These are phyloP conservation scores for Tauraco erythrolophus DNA, from an alignment of 2,113 vertebrate genomes.

Conservation along the genomic window DNA sequence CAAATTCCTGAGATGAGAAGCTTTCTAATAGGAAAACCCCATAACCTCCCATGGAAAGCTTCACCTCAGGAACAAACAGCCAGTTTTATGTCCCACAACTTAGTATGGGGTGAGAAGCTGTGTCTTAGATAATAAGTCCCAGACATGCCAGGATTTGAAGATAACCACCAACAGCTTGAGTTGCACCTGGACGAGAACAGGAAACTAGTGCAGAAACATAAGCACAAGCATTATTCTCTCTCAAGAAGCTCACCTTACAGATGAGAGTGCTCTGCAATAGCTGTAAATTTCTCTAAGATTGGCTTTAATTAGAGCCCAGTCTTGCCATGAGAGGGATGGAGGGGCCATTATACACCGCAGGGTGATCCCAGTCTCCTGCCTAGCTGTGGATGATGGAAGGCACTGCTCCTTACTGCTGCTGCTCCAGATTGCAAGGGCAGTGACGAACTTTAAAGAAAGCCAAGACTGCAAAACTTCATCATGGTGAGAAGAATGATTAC, in stretches of 20 bases:
- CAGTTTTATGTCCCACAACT: neutral
- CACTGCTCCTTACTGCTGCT: neutral
- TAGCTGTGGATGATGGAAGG: neutral
- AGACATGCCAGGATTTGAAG: constrained; percentile 19
- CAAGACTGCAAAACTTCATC: neutral
- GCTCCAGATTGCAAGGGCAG: neutral
- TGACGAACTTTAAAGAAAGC: neutral
- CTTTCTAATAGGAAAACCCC: neutral
- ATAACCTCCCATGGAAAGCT: neutral
- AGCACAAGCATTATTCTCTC: neutral
- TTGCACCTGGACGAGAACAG: constrained; percentile 4
- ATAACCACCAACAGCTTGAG: constrained; percentile 49
- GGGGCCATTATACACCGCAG: neutral
- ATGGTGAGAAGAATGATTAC: neutral
- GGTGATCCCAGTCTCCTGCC: neutral
- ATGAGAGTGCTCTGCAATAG: neutral
- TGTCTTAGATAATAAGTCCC: neutral
- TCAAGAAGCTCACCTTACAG: constrained; percentile 13
- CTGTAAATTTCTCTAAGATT: neutral
- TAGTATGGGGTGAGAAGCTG: neutral
- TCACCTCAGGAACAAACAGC: neutral
- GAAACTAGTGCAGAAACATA: neutral
- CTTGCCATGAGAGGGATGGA: neutral
- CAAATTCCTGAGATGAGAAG: neutral
- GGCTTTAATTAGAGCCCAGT: constrained; percentile 23